Base-by-base conservation (phyloP, 2,797 vertebrate genomes). In the Tinamus major region DNA sequence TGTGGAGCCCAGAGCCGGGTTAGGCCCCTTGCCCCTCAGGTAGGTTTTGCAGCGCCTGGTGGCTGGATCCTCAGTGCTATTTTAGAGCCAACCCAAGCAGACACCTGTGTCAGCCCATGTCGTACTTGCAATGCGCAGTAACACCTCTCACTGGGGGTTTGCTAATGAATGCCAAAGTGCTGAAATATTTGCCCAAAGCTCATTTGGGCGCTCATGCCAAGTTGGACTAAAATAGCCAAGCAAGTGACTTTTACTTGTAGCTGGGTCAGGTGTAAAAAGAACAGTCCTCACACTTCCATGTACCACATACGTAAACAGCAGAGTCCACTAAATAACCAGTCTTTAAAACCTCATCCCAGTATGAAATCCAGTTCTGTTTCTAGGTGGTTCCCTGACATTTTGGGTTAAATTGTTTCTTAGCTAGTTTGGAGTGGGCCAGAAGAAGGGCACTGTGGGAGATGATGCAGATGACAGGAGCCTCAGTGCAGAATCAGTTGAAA, bases 131-230 rank as follows among this genome's bases (percentile, higher is more conserved):
- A 10, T 71, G 79, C 31, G 37, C 7, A 26, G 9, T 51, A 26
- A 26, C 49, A n/a, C 6, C 58, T 69, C 58, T 69, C 72, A 13
- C 65, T 89, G 72, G 29, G 46, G 79, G 27, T 13, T 80, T 69
- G 31, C 49, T 85, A 85, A 80, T 56, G 56, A 89, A 51, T 41
- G 72, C 33, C 78, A 29, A 89, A 91, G 65, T 58, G n/a, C 53
- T 85, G 68, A 75, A 85, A 49, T 80, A 87, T 71, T 94, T 94
- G 75, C 74, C 56, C 37, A 88, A 67, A 87, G 37, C 46, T 89
- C 74, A 79, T 85, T 92, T 80, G 71, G 27, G 29, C 67, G 0
- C 33, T 94, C 89, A 55, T 56, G 70, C 41, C 76, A 89, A 37
- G 17, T 29, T 85, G 59, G 67, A 48, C 69, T 76, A 80, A 72